Evolutionary conservation across 2,113 vertebrate species (phyloP).

Genomic region (Syrmaticus mikado): DNA sequence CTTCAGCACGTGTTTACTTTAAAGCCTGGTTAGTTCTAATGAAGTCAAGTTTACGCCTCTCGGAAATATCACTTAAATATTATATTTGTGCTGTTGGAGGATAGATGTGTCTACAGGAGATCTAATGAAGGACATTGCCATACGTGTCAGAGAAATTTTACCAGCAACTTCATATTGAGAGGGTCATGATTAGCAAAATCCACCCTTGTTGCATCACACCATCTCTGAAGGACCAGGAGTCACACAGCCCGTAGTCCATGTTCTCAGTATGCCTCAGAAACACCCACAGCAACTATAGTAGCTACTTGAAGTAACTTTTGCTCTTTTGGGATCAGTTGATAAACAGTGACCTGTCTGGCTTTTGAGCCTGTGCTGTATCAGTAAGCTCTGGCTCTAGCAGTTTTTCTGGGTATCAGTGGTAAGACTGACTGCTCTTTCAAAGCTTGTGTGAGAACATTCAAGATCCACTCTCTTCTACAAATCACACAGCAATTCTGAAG

Average conservation of each 20-base stretch:
- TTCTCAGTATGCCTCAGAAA: neutral
- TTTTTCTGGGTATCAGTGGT: neutral
- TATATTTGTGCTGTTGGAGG: neutral
- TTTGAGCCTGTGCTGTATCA: neutral
- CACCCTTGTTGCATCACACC: neutral
- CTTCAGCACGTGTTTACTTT: neutral
- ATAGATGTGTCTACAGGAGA: neutral
- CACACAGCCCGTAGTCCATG: neutral
- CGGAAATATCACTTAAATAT: neutral
- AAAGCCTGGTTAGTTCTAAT: neutral
- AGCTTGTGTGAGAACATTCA: fast-evolving
- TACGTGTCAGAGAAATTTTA: neutral
- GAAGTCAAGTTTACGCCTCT: neutral
- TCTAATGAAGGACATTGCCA: neutral
- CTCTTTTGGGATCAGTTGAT: neutral
- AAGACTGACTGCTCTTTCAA: neutral
- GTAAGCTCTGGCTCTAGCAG: neutral
- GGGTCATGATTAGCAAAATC: neutral
- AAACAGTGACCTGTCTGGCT: neutral
- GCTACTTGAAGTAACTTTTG: neutral
- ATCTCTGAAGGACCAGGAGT: neutral
- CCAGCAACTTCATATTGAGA: neutral
- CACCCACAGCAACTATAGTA: neutral
- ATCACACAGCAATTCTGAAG: neutral
- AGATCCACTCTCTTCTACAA: neutral